phyloP scores from a whole-genome alignment of 37 sponge, comb jelly and placozoan genomes.

The Bolinopsis microptera region DNA sequence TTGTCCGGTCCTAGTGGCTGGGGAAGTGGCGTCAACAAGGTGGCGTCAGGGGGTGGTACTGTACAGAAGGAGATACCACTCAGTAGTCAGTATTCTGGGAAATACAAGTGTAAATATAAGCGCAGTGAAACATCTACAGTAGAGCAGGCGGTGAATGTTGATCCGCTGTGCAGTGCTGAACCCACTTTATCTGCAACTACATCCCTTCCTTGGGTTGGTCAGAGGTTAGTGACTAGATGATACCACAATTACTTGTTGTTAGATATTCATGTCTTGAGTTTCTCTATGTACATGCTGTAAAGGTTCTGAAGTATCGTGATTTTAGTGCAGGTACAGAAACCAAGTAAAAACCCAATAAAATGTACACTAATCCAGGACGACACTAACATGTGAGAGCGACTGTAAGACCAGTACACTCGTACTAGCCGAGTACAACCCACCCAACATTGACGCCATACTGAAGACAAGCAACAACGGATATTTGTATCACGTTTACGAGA shows the following conservation, averaged over 20 bases:
- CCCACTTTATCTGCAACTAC: too few relatives aligned
- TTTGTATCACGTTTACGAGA: neutral
- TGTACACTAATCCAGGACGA: too few relatives aligned
- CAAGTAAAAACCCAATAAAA: too few relatives aligned
- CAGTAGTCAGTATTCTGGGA: neutral
- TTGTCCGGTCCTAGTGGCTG: neutral
- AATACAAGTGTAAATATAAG: neutral
- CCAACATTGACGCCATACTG: neutral
- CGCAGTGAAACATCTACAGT: neutral
- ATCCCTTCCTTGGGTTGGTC: too few relatives aligned
- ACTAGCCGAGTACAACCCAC: neutral
- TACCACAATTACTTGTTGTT: too few relatives aligned
- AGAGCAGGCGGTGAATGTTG: neutral
- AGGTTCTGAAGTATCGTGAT: too few relatives aligned
- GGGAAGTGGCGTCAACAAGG: neutral
- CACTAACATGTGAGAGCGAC: neutral
- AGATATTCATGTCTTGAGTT: too few relatives aligned
- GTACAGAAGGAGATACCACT: neutral
- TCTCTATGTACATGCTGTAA: too few relatives aligned
- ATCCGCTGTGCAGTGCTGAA: neutral
- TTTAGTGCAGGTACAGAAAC: too few relatives aligned
- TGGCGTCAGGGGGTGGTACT: neutral
- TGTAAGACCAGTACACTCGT: neutral
- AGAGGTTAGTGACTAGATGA: neutral
- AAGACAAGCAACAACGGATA: neutral